phyloP scores from a whole-genome alignment of 2,797 vertebrate species.

The Siniperca undulata region DNA sequence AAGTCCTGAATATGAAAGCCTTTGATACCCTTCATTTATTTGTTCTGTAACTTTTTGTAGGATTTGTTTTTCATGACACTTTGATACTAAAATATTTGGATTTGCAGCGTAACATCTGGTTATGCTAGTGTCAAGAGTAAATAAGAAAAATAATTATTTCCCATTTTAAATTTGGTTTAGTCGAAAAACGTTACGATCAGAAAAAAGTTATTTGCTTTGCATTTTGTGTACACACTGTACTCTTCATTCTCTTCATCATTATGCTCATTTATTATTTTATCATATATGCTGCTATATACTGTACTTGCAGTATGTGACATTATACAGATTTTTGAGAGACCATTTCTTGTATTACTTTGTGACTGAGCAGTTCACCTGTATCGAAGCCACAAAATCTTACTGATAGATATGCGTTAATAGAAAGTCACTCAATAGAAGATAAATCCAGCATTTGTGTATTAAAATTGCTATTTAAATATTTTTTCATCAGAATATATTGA shows the following conservation, averaged over 20 bases:
- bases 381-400: background rate
- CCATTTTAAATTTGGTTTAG: background rate
- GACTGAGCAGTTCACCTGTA: background rate
- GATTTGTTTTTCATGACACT: constrained; percentile 76
- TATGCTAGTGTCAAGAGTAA: constrained; percentile 6
- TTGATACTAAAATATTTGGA: constrained; percentile 75
- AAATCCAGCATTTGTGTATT: background rate
- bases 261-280: background rate
- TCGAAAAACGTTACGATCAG: background rate
- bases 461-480: background rate
- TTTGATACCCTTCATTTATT: constrained; percentile 81
- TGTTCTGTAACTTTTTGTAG: constrained; percentile 78
- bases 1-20: constrained; percentile 81
- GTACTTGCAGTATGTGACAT: background rate
- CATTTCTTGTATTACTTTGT: background rate
- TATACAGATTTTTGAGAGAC: background rate
- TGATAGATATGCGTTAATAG: background rate
- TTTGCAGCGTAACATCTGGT: constrained; percentile 40
- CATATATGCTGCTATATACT: background rate
- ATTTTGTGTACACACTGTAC: background rate
- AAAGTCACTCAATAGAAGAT: background rate
- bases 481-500: background rate
- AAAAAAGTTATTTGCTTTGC: background rate
- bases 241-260: background rate
- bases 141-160: constrained; percentile 20